These are phyloP conservation scores for Apis cerana DNA, from an alignment of 1,140 invertebrate species.

Conservation along the genomic window DNA sequence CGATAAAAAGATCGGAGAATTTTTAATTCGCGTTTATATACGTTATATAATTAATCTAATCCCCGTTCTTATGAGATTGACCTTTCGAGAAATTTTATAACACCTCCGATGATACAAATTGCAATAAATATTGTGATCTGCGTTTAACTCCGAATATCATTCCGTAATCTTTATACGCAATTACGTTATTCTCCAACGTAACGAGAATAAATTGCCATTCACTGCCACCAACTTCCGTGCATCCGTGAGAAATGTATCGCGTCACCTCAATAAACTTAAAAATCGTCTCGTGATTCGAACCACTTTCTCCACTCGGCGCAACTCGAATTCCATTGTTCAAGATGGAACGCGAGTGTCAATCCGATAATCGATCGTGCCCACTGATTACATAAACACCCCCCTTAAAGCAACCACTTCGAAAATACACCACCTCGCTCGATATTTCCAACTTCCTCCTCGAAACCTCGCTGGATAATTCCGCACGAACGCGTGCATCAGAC, in stretches of 20 bases:
- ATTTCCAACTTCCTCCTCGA: background rate
- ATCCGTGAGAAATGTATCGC: slow-evolving; percentile 30
- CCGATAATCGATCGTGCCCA: slow-evolving; percentile 11
- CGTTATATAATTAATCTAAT: no score
- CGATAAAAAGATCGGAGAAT: no score
- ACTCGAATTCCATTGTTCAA: slow-evolving; percentile 19
- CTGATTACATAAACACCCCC: background rate
- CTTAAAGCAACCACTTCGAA: background rate
- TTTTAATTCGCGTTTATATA: no score
- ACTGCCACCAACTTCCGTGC: no score
- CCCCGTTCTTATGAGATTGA: no score
- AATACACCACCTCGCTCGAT: background rate
- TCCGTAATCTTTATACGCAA: no score
- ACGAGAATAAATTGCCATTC: no score
- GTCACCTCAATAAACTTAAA: slow-evolving; percentile 10
- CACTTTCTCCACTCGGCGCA: slow-evolving; percentile 28
- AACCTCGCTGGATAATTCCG: background rate
- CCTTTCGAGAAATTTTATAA: no score
- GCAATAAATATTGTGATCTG: no score
- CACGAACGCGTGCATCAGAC: background rate
- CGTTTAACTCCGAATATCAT: no score
- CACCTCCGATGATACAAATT: no score
- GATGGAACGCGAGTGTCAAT: slow-evolving; percentile 3
- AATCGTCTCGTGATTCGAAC: slow-evolving; percentile 22
- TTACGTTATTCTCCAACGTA: no score